These are phyloP conservation scores for Leptodactylus fallax DNA, from an alignment of 2,797 vertebrate species.

Conservation along the genomic window DNA sequence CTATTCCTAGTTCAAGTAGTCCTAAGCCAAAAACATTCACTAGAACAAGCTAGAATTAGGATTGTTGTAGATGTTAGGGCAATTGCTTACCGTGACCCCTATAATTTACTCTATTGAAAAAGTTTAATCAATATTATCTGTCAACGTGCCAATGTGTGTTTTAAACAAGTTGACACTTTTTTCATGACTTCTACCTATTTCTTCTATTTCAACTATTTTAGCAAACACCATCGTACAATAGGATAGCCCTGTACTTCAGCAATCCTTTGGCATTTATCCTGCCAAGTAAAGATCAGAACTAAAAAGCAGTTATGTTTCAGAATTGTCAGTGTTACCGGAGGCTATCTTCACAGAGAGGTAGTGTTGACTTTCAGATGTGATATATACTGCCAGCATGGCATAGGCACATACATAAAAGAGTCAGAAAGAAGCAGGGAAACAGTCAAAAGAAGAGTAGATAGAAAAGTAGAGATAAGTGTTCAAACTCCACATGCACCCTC, in stretches of 20 bases:
- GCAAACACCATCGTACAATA: conserved; percentile 47
- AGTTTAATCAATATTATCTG: neutral
- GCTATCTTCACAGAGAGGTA: conserved; percentile 62
- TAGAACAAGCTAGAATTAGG: neutral
- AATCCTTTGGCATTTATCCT: conserved; percentile 54
- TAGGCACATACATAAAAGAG: conserved; percentile 60
- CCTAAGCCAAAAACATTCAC: neutral
- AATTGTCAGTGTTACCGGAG: conserved; percentile 60
- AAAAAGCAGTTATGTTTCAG: conserved; percentile 52
- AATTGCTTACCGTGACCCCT: no score
- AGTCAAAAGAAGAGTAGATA: conserved; percentile 35
- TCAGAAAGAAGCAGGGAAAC: conserved; percentile 25
- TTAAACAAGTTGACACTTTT: neutral
- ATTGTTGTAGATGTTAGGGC: neutral
- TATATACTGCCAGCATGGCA: conserved; percentile 63
- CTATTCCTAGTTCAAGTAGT: no score
- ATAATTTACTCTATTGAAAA: neutral
- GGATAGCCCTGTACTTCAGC: conserved; percentile 21
- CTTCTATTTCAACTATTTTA: conserved; percentile 29
- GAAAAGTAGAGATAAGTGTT: conserved; percentile 41
- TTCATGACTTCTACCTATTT: neutral
- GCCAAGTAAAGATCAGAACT: conserved; percentile 53
- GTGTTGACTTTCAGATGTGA: conserved; percentile 67
- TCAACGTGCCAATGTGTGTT: neutral
- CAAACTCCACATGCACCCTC: conserved; percentile 12